Evolutionary conservation across 2,888 invertebrate genomes (phyloP), one percentile per base, ranked within the genome.

Genomic region (Congeria kusceri): DNA sequence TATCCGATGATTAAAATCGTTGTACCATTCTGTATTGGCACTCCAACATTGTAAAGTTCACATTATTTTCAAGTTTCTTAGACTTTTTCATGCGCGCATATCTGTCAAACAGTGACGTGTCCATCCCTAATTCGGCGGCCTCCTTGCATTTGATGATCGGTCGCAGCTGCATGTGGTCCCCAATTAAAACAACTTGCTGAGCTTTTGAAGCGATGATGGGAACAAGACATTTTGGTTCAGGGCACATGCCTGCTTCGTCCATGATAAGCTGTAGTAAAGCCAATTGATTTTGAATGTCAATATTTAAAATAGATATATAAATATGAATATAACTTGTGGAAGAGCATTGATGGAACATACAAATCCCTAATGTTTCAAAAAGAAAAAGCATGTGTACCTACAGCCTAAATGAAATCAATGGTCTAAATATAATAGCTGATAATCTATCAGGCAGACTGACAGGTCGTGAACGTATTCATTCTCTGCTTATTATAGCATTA

Each of bases 211-310:
- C 75, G 7, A 88, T 81, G 28, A 91, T 88, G 15, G 90, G 87
- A 7, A 88, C 77, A 59, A 91, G 61, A 66, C 77, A 86, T 64
- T 91, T 86, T 23, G 90, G 90, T 70, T 91, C 91, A 20, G 85
- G 86, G 71, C 89, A 89, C 91, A 91, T 90, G 13, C 88, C 90
- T 63, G 87, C 82, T 69, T 91, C 91, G 67, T 91, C 91, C 18
- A 91, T 84, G n/a, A 91, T 88, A 13, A 66, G 27, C 66, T 66
- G 65, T 15, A 46, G 9, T 13, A 2, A 9, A 39, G 15, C 39
- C 9, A 39, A 39, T n/a, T n/a, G n/a, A n/a, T n/a, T n/a, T n/a
- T n/a, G n/a, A n/a, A n/a, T n/a, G n/a, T n/a, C n/a, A n/a, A n/a
- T n/a, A n/a, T n/a, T n/a, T n/a, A n/a, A n/a, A n/a, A n/a, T n/a